These are phyloP conservation scores for Rhogogaster chlorosoma DNA, from an alignment of 2,888 invertebrate species.

Conservation along the genomic window DNA sequence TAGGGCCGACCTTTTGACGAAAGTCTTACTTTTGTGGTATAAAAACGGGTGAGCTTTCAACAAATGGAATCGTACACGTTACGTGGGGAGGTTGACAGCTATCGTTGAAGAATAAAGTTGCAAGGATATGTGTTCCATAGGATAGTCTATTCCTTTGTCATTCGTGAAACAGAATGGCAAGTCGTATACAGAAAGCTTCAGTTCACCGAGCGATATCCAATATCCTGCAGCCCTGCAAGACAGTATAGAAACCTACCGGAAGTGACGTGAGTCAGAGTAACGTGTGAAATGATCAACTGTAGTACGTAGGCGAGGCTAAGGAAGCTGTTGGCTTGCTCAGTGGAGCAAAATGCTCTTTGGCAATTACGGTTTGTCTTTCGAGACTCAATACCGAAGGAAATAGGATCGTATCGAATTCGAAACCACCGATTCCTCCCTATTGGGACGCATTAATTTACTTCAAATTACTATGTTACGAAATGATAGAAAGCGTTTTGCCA, in stretches of 20 bases:
- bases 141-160: conserved; percentile 18
- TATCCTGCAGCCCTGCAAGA: conserved; percentile 13
- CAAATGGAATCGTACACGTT: not conserved
- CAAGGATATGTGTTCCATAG: not conserved
- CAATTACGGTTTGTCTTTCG: conserved; percentile 24
- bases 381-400: not conserved
- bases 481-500: not conserved
- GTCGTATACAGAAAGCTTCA: not conserved
- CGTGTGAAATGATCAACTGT: conserved; percentile 20
- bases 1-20: not conserved
- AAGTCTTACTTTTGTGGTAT: not conserved
- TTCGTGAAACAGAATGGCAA: not conserved
- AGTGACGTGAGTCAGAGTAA: conserved; percentile 12
- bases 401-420: conserved; percentile 17
- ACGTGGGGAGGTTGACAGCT: not conserved
- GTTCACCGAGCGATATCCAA: conserved; percentile 21
- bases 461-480: not conserved
- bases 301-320: not conserved
- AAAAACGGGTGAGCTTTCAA: not conserved
- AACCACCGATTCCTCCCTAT: not conserved
- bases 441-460: not conserved
- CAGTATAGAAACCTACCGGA: conserved; percentile 11
- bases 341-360: conserved; percentile 27
- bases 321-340: conserved; percentile 5
- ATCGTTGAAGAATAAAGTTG: not conserved